Evolutionary conservation across 2,888 invertebrate genomes (phyloP), one percentile per base, ranked within the genome.

Genomic region (Eristalinus aeneus): DNA sequence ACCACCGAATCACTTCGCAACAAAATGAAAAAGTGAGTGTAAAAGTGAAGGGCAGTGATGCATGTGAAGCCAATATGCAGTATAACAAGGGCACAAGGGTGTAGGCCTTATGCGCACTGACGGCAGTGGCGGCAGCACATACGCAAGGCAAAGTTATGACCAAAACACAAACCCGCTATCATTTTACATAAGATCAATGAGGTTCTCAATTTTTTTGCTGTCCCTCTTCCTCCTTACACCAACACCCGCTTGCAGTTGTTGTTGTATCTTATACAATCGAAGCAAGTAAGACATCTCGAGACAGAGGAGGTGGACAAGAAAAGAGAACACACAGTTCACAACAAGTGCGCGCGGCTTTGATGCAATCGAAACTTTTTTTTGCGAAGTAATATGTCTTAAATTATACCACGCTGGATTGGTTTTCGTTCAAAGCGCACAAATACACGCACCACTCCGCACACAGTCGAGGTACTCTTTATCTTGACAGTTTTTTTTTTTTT

Each of bases 21-120:
- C 75, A 77, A 73, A 77, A 77, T 64, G 73, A 87, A 87, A 84
- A 83, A 87, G 87, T 80, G 84, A 87, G 84, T 87, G 87, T 71
- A 87, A 90, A 90, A 90, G 90, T 90, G 90, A 90, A 90, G 90
- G 90, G 90, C 89, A 81, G 83, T 85, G 81, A 88, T 88, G 88
- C 74, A 88, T 88, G 85, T 73, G 78, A 67, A 88, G 83, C 87
- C 87, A 86, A 78, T 81, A 81, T 56, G 64, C 76, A 73, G 53
- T 71, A 78, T 61, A 87, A 87, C 87, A 83, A 87, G 87, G 87
- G 87, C 87, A 87, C 78, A 82, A 86, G 86, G 81, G 81, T 86
- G 86, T 86, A 82, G 71, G 77, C 74, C 74, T 68, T 76, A 84
- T 80, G 82, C 87, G 84, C 39, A 73, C 36, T 46, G 46, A 75